Base-by-base conservation (phyloP, 2,113 vertebrate species). In the Cettia cetti region DNA sequence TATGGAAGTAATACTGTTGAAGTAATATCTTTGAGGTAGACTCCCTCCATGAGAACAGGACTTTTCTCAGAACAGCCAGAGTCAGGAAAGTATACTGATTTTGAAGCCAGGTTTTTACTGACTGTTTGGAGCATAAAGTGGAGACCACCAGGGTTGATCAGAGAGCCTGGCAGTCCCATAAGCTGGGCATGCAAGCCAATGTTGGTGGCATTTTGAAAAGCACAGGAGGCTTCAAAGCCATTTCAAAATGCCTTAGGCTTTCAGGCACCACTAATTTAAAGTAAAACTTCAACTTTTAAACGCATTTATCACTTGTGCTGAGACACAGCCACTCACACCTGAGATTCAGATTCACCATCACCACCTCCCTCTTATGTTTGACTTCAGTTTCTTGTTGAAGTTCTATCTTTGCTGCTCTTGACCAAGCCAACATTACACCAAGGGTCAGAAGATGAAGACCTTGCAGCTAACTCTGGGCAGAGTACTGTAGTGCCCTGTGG, bases 11-110 rank as follows among this genome's bases (percentile, higher is more conserved):
- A 95, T 83, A 69, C 47, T 66, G 22, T 80, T 90, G 85, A 92
- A 94, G 75, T 93, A 92, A 93, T 78, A 86, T 80, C 63, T 85
- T 86, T 90, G 79, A 85, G 92, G 75, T 82, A 95, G 85, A 57
- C 45, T 86, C 61, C 24, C 13, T 85, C 19, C 39, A 69, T 0
- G 0, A 90, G 88, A 91, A 65, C 59, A 80, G 59, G 71, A 77
- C 54, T 92, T 90, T 85, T 65, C 84, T 87, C 59, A 74, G 42
- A 80, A 83, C 40, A 72, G 72, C 39, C 80, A 95, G 8, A 77
- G 16, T 84, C 65, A 82, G 56, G 60, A 68, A 89, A 83, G 21
- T 13, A 53, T 27, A 50, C 26, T 30, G 40, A 71, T 49, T 88
- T 68, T 31, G 20, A 86, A 54, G 57, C 64, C 89, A 92, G 56